Evolutionary conservation across 1,140 invertebrate species (phyloP).

Genomic region (Drepana arcuata): DNA sequence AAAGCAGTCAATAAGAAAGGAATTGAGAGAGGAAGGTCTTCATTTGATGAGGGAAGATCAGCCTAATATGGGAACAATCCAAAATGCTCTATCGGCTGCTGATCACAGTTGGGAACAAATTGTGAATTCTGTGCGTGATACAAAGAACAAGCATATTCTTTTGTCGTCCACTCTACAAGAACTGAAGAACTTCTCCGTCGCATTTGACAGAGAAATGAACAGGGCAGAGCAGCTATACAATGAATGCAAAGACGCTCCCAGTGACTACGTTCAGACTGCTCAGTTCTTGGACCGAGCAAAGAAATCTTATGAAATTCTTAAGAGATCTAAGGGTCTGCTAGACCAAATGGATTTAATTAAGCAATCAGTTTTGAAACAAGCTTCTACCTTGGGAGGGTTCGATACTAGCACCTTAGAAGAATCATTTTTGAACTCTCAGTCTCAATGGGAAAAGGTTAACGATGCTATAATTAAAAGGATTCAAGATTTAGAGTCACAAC

Average conservation of each 20-base stretch:
- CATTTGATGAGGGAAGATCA: conserved; percentile 86
- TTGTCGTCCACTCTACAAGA: conserved; percentile 83
- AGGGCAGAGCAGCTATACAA: conserved; percentile 76
- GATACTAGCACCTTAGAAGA: conserved; percentile 77
- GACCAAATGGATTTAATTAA: conserved; percentile 83
- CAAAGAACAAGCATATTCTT: conserved; percentile 81
- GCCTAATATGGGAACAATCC: conserved; percentile 82
- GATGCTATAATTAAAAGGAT: conserved; percentile 79
- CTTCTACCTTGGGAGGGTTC: conserved; percentile 83
- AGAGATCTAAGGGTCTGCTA: conserved; percentile 80
- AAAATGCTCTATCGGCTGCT: conserved; percentile 81
- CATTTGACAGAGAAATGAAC: conserved; percentile 78
- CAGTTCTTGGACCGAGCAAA: conserved; percentile 81
- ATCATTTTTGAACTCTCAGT: conserved; percentile 75
- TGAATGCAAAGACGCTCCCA: conserved; percentile 75
- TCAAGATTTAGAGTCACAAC: conserved; percentile 88
- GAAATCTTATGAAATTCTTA: conserved; percentile 80
- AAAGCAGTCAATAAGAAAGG: conserved; percentile 61
- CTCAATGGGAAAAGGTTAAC: conserved; percentile 83
- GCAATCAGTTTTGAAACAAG: conserved; percentile 80
- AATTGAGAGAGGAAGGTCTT: conserved; percentile 77
- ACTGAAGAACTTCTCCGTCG: conserved; percentile 80
- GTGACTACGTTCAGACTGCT: conserved; percentile 76
- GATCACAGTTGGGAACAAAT: conserved; percentile 87
- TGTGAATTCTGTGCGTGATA: conserved; percentile 80